Conservation (phyloP, 1,140 invertebrate species). For the Pectinophora gossypiella region DNA sequence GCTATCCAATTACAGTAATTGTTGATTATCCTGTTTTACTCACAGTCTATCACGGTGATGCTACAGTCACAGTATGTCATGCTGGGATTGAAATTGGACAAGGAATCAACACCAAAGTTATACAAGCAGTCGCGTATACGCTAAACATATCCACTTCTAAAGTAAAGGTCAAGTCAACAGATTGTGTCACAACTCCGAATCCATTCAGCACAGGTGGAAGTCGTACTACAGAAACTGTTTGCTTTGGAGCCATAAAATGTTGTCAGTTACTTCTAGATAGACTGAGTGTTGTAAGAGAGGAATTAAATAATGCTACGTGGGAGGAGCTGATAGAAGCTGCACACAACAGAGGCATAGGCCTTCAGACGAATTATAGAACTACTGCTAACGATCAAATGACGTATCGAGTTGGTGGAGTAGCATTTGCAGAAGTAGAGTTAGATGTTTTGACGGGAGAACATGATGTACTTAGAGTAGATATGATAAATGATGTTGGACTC, state of each 20-base stretch:
- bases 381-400: conserved; percentile 40
- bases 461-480: conserved; percentile 78
- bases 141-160: conserved; percentile 79
- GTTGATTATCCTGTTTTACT: conserved; percentile 77
- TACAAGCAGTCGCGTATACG: conserved; percentile 81
- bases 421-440: conserved; percentile 79
- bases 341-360: conserved; percentile 69
- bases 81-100: conserved; percentile 88
- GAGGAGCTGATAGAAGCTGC: conserved; percentile 74
- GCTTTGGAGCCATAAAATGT: not conserved
- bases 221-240: conserved; percentile 4
- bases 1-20: conserved; percentile 71
- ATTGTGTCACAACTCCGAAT: conserved; percentile 76
- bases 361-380: conserved; percentile 28
- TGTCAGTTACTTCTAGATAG: conserved; percentile 59
- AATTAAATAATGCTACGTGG: conserved; percentile 75
- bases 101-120: conserved; percentile 83
- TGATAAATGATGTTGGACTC: conserved; percentile 81
- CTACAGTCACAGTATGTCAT: conserved; percentile 82
- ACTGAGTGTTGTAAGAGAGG: conserved; percentile 76
- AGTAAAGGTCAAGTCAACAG: conserved; percentile 78
- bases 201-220: conserved; percentile 77
- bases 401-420: conserved; percentile 75
- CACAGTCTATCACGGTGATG: conserved; percentile 82
- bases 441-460: conserved; percentile 82